Conservation (phyloP, 2,797 vertebrate genomes). For the Anas bernieri region DNA sequence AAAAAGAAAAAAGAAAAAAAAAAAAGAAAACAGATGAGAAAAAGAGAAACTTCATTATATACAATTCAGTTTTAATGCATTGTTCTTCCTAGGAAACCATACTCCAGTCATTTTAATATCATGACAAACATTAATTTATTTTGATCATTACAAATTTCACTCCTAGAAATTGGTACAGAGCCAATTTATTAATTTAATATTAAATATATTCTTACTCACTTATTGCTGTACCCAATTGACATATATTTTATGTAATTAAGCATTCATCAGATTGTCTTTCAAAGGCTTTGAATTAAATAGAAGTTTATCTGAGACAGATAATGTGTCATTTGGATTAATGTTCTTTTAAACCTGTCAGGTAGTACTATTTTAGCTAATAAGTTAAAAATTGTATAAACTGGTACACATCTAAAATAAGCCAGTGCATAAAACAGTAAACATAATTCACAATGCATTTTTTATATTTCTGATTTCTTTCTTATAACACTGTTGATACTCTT, state of each 20-base stretch:
- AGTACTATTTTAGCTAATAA: not conserved
- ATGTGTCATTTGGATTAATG: not conserved
- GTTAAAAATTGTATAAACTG: not conserved
- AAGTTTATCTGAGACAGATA: not conserved
- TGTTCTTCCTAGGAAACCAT: not conserved
- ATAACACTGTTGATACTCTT: not conserved
- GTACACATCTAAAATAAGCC: not conserved
- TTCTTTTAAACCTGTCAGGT: not conserved
- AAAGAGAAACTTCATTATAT: not conserved
- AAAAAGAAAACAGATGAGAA: not conserved
- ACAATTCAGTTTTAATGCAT: not conserved
- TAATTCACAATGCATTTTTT: not conserved
- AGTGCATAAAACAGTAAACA: not conserved
- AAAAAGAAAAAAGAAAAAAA: too few species aligned
- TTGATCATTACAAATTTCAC: not conserved
- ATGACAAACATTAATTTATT: conserved; percentile 1
- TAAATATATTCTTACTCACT: not conserved
- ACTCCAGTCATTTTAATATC: not conserved
- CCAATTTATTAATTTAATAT: conserved; percentile 33
- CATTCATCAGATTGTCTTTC: not conserved
- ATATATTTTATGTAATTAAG: not conserved
- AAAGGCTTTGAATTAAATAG: not conserved
- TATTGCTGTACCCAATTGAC: not conserved
- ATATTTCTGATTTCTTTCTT: not conserved
- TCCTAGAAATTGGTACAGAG: not conserved